Percentiles rank a stretch among this genome's conserved stretches.
phyloP scores from a whole-genome alignment of 2,888 invertebrate species.

The Ichneumoninae sp. region DNA sequence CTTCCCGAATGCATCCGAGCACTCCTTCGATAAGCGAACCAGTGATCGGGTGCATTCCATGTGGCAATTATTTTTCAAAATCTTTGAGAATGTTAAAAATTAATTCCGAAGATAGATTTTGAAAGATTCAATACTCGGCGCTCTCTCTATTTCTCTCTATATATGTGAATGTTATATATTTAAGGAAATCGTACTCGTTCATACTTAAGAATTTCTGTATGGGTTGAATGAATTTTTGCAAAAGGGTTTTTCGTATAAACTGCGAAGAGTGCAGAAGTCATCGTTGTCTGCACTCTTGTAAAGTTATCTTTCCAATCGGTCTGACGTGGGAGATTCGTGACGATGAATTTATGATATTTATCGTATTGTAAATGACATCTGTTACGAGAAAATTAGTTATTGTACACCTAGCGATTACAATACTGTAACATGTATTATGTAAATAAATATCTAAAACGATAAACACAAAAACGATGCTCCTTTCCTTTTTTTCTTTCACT shows the following conservation, averaged over 20 bases:
- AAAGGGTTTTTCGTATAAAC: conserved; percentile 12
- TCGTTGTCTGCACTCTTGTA: neutral
- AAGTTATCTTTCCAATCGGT: conserved; percentile 33
- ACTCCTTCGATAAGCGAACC: conserved; percentile 17
- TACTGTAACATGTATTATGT: conserved; percentile 69
- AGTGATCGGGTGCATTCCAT: conserved; percentile 51
- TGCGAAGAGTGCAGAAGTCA: conserved; percentile 2
- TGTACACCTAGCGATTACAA: conserved; percentile 59
- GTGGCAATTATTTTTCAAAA: conserved; percentile 65
- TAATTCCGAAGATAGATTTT: conserved; percentile 60
- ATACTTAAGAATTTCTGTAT: conserved; percentile 21
- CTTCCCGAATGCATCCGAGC: conserved; percentile 54
- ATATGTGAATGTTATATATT: neutral
- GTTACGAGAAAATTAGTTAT: conserved; percentile 69
- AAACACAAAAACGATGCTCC: conserved; percentile 48
- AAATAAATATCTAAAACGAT: conserved; percentile 67
- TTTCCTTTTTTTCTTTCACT: conserved; percentile 50
- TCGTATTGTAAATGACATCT: conserved; percentile 73
- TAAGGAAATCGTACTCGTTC: conserved; percentile 21
- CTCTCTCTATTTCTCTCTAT: conserved; percentile 12
- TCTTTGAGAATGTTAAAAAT: conserved; percentile 55
- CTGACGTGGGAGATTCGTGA: conserved; percentile 35
- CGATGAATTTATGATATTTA: conserved; percentile 64
- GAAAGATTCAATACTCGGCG: conserved; percentile 58
- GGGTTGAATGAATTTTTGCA: conserved; percentile 15